Percentiles rank a stretch among this genome's conserved stretches.
Conservation (phyloP, 1,140 invertebrate genomes). For the Andricus grossulariae region DNA sequence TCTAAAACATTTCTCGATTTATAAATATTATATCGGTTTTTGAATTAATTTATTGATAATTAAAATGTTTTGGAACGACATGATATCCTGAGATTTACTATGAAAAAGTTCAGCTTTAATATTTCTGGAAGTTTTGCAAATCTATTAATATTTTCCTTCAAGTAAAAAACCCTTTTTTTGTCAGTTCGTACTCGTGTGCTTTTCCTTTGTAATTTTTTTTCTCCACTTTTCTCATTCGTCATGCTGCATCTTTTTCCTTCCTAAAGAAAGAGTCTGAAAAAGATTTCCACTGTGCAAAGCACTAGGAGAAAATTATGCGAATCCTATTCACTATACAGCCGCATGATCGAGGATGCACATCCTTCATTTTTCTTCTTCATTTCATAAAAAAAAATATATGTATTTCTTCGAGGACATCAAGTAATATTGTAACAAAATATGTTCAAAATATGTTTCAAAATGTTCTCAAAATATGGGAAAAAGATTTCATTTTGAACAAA, state of each 20-base stretch:
- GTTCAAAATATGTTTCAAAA: too few relatives aligned
- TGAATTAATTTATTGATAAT: too few relatives aligned
- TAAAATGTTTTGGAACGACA: too few relatives aligned
- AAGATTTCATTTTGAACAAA: too few relatives aligned
- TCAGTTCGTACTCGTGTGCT: not conserved
- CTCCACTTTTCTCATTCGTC: constrained; percentile 1
- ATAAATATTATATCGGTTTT: too few relatives aligned
- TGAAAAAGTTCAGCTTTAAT: too few relatives aligned
- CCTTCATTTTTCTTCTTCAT: not conserved
- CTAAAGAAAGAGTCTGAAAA: not conserved
- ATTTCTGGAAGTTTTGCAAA: too few relatives aligned
- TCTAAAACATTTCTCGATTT: too few relatives aligned
- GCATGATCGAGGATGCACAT: not conserved
- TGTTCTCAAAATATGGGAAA: too few relatives aligned
- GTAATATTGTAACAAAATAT: too few relatives aligned
- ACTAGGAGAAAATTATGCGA: constrained; percentile 7
- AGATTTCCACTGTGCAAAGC: not conserved
- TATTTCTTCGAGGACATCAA: too few relatives aligned
- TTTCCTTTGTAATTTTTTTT: not conserved
- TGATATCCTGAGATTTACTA: too few relatives aligned
- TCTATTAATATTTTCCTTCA: not conserved
- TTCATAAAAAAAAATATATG: not conserved
- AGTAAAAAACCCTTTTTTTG: not conserved
- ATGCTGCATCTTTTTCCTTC: constrained; percentile 1
- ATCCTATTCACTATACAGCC: not conserved